Evolutionary conservation across 2,888 invertebrate genomes (phyloP), one percentile per base, ranked within the genome.

Genomic region (Andrena bicolor): DNA sequence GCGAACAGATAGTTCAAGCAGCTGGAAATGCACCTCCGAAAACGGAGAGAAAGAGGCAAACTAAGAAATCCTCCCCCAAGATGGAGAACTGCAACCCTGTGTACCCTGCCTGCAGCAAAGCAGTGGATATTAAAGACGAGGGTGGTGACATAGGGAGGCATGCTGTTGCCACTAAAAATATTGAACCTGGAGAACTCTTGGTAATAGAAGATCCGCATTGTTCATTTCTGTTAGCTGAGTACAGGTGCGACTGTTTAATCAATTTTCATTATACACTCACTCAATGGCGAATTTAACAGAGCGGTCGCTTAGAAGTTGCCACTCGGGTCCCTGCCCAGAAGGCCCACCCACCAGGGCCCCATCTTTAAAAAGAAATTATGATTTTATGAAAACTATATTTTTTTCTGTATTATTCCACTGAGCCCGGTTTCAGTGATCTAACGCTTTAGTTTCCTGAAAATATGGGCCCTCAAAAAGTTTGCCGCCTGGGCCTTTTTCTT

Each of bases 121-220:
- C 96, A 0, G 95, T 98, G 2, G 94, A 95, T 74, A 95, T 97
- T 82, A 95, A 95, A 69, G 95, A 95, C 79, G 96, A 96, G 72
- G 94, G 89, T 20, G 93, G 95, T 26, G 92, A 94, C 2, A 95
- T 95, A 90, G 98, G 98, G 0, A 95, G 98, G 89, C 97, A 96
- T 92, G 97, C 97, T 0, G 95, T 95, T 41, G 97, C 98, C 0
- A 95, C 95, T 0, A 95, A 95, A 77, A 95, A 97, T 88, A 96
- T 98, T 10, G 94, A 95, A 83, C 96, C 96, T 2, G 98, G 98
- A 0, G 96, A 97, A 89, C 95, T 96, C 69, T 92, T 98, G 76
- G 93, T 97, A 0, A 94, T 96, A 8, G 98, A 98, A 92, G 95
- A 95, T 83, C 96, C 98, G 0, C 96, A 96, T 89, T 96, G 96